phyloP scores from a whole-genome alignment of 2,888 invertebrate species.

The Lydus trimaculatus region DNA sequence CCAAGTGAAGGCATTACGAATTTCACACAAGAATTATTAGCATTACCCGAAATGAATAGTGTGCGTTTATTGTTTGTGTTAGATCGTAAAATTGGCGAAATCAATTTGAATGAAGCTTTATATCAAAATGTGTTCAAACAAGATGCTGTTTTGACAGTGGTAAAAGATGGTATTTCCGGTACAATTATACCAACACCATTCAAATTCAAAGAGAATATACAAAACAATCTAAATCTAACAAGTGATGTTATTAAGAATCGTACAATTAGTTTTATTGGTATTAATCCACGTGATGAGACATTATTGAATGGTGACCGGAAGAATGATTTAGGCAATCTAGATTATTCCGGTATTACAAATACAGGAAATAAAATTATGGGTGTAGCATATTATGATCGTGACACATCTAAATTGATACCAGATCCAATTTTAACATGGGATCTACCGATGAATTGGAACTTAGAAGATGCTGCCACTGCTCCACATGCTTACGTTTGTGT shows the following conservation, averaged over 20 bases:
- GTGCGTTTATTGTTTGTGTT: constrained; percentile 66
- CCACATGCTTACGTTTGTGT: constrained; percentile 80
- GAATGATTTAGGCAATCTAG: constrained; percentile 55
- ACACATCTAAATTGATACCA: constrained; percentile 49
- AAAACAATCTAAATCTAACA: constrained; percentile 31
- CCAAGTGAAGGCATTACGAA: constrained; percentile 55
- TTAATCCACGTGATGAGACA: constrained; percentile 55
- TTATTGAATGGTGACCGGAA: constrained; percentile 40
- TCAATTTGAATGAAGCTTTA: constrained; percentile 69
- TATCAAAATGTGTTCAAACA: constrained; percentile 72
- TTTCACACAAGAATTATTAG: constrained; percentile 49
- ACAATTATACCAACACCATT: constrained; percentile 48
- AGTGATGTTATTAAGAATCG: constrained; percentile 43
- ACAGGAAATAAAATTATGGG: constrained; percentile 74
- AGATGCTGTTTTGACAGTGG: constrained; percentile 82
- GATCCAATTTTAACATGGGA: constrained; percentile 67
- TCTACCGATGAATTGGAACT: constrained; percentile 74
- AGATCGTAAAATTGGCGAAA: constrained; percentile 68
- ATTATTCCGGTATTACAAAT: constrained; percentile 52
- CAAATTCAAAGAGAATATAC: constrained; percentile 47
- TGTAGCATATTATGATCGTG: constrained; percentile 61
- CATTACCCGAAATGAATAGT: constrained; percentile 41
- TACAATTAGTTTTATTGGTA: constrained; percentile 51
- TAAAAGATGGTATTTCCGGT: constrained; percentile 62
- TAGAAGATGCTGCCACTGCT: constrained; percentile 78